Evolutionary conservation across 2,888 invertebrate genomes (phyloP).

Genomic region (Stenodera caucasica): DNA sequence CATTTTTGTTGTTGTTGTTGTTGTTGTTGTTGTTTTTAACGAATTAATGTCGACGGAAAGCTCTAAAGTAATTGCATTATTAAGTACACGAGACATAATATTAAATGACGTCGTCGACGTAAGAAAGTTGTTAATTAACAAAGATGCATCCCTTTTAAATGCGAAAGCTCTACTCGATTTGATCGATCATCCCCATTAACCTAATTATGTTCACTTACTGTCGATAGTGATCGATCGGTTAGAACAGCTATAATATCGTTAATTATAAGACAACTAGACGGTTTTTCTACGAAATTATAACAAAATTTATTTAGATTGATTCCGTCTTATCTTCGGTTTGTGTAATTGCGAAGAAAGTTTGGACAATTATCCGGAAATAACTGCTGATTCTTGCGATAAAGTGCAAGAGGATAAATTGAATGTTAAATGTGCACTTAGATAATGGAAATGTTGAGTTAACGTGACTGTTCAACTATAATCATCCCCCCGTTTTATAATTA

Average conservation of each 20-base stretch:
- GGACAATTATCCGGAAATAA: constrained; percentile 4
- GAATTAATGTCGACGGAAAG: no score
- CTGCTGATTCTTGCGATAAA: constrained; percentile 3
- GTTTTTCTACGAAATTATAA: no score
- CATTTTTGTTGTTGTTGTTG: no score
- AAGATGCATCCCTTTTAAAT: constrained; percentile 21
- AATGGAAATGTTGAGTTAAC: constrained; percentile 1
- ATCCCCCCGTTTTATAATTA: background rate
- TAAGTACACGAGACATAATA: constrained; percentile 32
- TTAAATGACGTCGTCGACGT: constrained; percentile 24
- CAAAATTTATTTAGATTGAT: background rate
- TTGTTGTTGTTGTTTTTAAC: no score
- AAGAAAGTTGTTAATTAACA: constrained; percentile 30
- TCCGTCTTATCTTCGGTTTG: background rate
- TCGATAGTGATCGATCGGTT: constrained; percentile 32
- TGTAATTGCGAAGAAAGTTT: background rate
- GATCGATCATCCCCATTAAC: constrained; percentile 30
- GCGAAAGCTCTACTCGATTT: constrained; percentile 21
- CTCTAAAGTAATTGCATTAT: constrained; percentile 17
- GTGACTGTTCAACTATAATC: background rate
- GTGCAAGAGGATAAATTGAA: background rate
- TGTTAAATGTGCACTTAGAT: constrained; percentile 6
- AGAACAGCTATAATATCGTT: constrained; percentile 23
- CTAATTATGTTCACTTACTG: constrained; percentile 28
- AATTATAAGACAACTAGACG: constrained; percentile 16